Evolutionary conservation across 2,797 vertebrate species (phyloP), one percentile per base, ranked within the genome.

Genomic region (Alauda arvensis): DNA sequence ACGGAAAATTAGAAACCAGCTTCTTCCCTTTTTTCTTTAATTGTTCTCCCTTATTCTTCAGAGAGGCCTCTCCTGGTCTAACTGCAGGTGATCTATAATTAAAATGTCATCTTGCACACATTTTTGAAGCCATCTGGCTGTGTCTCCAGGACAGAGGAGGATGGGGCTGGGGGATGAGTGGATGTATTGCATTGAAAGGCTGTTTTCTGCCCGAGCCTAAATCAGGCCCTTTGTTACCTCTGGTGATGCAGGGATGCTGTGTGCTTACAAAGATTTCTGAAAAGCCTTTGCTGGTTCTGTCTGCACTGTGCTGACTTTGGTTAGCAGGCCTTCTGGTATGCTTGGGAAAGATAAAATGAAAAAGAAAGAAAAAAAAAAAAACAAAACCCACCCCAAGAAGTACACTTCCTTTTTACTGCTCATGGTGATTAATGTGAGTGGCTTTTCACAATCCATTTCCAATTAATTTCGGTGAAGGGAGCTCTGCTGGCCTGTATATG

Each of bases 381-480:
- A n/a, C n/a, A n/a, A 46, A 18, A 0, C 0, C 8, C 31, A 77
- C 26, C n/a, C 59, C 20, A 53, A 81, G 71, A 84, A 82, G 19
- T 80, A 11, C 42, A 62, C 71, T 92, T 85, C 85, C 59, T 81
- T 85, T 88, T 77, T 51, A 21, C 46, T 3, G 6, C 76, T 90
- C 60, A 18, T 3, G 3, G 59, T 93, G 90, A 92, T 93, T 94
- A 93, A 94, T 70, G 46, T 59, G 37, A 90, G 29, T 77, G 65
- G 75, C 77, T 95, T 91, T 88, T 78, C 72, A 83, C 83, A 90
- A 83, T 74, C 83, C 71, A 42, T 82, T 86, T 93, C 84, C 90
- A 92, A 90, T 89, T 94, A 95, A 85, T 92, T 91, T 94, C 17
- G 77, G 55, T 3, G 53, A 56, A 80, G 66, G 56, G 65, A 94